These are phyloP conservation scores for Rhagonycha lutea DNA, from an alignment of 2,888 invertebrate genomes.

Conservation along the genomic window DNA sequence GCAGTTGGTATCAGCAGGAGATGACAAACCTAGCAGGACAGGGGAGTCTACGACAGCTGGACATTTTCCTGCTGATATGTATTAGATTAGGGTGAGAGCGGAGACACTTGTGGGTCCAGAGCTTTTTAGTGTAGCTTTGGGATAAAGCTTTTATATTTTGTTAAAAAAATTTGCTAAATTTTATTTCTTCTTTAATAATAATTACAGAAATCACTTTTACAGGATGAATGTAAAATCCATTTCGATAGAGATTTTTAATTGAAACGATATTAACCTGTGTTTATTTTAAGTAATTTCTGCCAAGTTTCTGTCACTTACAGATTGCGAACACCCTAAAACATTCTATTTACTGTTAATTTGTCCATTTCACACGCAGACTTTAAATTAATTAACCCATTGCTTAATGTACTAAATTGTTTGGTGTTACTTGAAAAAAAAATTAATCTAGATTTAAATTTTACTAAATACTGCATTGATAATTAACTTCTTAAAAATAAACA, in stretches of 20 bases:
- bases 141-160: slow-evolving; percentile 16
- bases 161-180: neutral
- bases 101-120: slow-evolving; percentile 46
- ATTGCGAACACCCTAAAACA: slow-evolving; percentile 9
- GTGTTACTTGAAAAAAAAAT: neutral
- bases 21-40: slow-evolving; percentile 44
- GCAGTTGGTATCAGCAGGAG: slow-evolving; percentile 54
- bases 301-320: slow-evolving; percentile 15
- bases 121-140: slow-evolving; percentile 25
- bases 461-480: neutral
- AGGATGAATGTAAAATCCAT: neutral
- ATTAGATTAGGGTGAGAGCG: slow-evolving; percentile 56
- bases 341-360: slow-evolving; percentile 24
- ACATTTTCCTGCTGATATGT: slow-evolving; percentile 54
- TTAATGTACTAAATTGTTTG: slow-evolving; percentile 22
- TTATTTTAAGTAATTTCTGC: neutral
- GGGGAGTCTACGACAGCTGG: slow-evolving; percentile 47
- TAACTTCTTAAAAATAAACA: neutral
- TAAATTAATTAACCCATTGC: slow-evolving; percentile 18
- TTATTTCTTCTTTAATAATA: neutral
- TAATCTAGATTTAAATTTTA: neutral
- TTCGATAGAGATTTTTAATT: neutral
- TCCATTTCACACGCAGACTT: slow-evolving; percentile 23
- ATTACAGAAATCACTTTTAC: neutral
- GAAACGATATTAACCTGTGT: neutral